Conservation (phyloP, 37 sponge, comb jelly and placozoan genomes). For the Beroe ovata region DNA sequence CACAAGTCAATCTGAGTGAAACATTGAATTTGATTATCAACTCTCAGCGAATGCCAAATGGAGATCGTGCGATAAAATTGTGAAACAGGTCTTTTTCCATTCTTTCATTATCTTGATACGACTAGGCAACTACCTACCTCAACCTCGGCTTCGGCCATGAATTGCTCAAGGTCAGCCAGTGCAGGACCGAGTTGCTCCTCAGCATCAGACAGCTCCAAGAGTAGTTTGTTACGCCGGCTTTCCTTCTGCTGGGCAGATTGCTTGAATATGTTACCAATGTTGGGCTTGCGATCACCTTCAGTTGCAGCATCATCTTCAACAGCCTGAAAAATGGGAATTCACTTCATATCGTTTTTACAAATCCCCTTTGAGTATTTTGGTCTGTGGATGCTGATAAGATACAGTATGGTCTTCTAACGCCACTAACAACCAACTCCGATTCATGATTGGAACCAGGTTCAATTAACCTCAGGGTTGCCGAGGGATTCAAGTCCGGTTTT, state of each 20-base stretch:
- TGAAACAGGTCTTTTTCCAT: no score
- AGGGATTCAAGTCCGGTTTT: slow-evolving; percentile 1
- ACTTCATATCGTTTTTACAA: no score
- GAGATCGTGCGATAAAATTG: no score
- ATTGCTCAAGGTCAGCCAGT: slow-evolving; percentile 6
- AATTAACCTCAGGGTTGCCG: slow-evolving; percentile 42
- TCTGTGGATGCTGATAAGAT: no score
- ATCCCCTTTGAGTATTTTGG: no score
- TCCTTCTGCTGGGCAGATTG: slow-evolving; percentile 16
- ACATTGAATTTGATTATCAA: no score
- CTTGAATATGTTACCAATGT: slow-evolving; percentile 44
- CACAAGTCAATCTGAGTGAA: slow-evolving; percentile 37
- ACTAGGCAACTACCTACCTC: slow-evolving; percentile 16
- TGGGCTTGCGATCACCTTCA: background rate
- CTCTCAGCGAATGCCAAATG: no score
- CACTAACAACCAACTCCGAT: no score
- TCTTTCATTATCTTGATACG: no score
- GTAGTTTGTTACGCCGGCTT: slow-evolving; percentile 15
- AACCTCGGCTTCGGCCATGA: slow-evolving; percentile 12
- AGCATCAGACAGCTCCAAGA: slow-evolving; percentile 22
- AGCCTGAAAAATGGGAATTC: no score
- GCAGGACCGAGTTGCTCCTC: slow-evolving; percentile 51
- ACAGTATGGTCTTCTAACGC: no score
- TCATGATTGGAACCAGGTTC: no score
- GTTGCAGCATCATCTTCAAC: slow-evolving; percentile 23